phyloP scores from a whole-genome alignment of 2,888 invertebrate species.

The Leptodirus hochenwartii region DNA sequence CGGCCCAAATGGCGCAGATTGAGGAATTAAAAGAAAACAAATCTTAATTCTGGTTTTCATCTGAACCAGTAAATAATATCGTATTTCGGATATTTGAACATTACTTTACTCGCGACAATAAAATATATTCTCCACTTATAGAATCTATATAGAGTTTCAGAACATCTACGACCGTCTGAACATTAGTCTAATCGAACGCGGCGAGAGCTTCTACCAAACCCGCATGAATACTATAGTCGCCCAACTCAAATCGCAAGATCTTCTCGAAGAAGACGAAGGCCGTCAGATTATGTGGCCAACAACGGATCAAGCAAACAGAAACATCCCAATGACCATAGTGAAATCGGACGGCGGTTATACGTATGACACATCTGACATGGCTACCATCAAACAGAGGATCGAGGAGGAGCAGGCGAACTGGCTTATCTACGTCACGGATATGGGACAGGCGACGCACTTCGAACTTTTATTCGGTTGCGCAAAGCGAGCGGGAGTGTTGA shows the following conservation, averaged over 20 bases:
- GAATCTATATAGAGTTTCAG: constrained; percentile 50
- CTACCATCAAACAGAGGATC: constrained; percentile 69
- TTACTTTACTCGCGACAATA: too few species aligned
- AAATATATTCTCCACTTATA: constrained; percentile 11
- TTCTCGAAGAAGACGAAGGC: constrained; percentile 64
- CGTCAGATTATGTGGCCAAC: constrained; percentile 69
- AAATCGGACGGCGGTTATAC: constrained; percentile 97
- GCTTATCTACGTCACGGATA: constrained; percentile 86
- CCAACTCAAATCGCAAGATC: constrained; percentile 37
- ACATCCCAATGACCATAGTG: constrained; percentile 81
- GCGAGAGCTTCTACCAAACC: constrained; percentile 94
- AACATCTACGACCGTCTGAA: constrained; percentile 79
- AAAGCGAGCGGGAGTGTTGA: constrained; percentile 48
- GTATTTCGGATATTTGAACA: too few species aligned
- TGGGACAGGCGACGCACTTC: constrained; percentile 72
- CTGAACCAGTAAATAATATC: too few species aligned
- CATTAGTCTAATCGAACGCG: constrained; percentile 58
- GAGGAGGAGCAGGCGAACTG: constrained; percentile 75
- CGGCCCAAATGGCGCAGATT: too few species aligned
- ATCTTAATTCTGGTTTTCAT: too few species aligned
- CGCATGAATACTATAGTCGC: constrained; percentile 65
- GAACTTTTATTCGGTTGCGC: constrained; percentile 63
- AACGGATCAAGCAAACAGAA: constrained; percentile 32
- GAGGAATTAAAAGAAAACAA: too few species aligned
- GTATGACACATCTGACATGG: constrained; percentile 96